Base-by-base conservation (phyloP, 2,113 vertebrate species). In the Hucho hucho region DNA sequence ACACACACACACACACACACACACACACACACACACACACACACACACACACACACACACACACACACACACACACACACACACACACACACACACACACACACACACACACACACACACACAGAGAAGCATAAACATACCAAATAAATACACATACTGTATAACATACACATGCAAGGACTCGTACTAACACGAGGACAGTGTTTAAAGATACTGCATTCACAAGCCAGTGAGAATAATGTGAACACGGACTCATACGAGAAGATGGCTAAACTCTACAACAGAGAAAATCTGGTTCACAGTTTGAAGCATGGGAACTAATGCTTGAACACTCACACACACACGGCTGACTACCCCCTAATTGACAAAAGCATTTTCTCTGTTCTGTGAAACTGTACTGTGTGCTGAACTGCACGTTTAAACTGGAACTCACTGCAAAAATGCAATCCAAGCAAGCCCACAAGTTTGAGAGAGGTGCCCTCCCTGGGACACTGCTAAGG, bases 181-280 rank as follows among this genome's bases (percentile, higher is more conserved):
- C 76, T 87, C 16, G 78, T 88, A 74, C 22, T 3, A 53, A 7
- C 28, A 83, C 82, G 76, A 47, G 70, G 20, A 58, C 49, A 3
- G 24, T 81, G 83, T 89, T 90, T 90, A 80, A 83, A 76, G 86
- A 92, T 76, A 18, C 72, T 75, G 63, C 80, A 75, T 89, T 83
- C 83, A 63, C 86, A 4, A 65, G n/a, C 25, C 18, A n/a, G 74
- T 81, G 88, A 84, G 81, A 90, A 85, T 1, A n/a, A 77, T 12
- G 67, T 1, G 24, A 68, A 58, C 71, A 64, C 32, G n/a, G 64
- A 71, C 13, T 18, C 14, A 37, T 14, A n/a, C 32, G 28, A 32
- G 9, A 7, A 43, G 18, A 32, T 5, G 16, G 26, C 2, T 11
- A 58, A 67, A 69, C 46, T 70, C 32, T 25, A 46, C 28, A 25